phyloP scores from a whole-genome alignment of 2,797 vertebrate genomes.

The Hephaestus fuliginosus region DNA sequence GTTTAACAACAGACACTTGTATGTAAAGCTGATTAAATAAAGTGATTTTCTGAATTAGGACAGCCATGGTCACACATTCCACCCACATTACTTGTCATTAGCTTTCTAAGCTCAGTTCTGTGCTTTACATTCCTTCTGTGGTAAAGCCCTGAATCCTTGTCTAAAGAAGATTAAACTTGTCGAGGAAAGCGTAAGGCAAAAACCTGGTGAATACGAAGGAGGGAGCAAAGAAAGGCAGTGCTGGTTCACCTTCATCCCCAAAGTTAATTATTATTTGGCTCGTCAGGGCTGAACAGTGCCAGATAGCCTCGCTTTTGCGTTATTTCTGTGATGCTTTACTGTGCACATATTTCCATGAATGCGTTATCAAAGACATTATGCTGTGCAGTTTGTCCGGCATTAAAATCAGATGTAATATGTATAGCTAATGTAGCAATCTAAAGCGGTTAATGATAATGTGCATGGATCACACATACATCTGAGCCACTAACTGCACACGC shows the following conservation, averaged over 20 bases:
- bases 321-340: constrained; percentile 11
- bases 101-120: constrained; percentile 32
- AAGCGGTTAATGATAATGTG: constrained; percentile 25
- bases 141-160: constrained; percentile 56
- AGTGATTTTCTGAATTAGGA: constrained; percentile 27
- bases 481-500: not conserved
- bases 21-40: constrained; percentile 24
- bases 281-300: constrained; percentile 15
- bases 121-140: constrained; percentile 49
- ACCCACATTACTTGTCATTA: constrained; percentile 35
- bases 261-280: constrained; percentile 29
- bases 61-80: constrained; percentile 20
- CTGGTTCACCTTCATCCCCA: constrained; percentile 29
- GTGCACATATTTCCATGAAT: not conserved
- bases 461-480: not conserved
- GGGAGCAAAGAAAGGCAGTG: constrained; percentile 11
- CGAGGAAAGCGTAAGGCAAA: constrained; percentile 29
- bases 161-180: constrained; percentile 66
- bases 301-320: not conserved
- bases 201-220: constrained; percentile 41
- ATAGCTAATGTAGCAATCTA: not conserved
- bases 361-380: constrained; percentile 11
- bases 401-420: constrained; percentile 11
- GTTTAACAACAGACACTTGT: constrained; percentile 6
- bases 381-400: constrained; percentile 2